A percentile compares a stretch with the other conserved stretches of the same genome.
These are phyloP conservation scores for Thalassophryne amazonica DNA, from an alignment of 2,797 vertebrate genomes.

Conservation along the genomic window DNA sequence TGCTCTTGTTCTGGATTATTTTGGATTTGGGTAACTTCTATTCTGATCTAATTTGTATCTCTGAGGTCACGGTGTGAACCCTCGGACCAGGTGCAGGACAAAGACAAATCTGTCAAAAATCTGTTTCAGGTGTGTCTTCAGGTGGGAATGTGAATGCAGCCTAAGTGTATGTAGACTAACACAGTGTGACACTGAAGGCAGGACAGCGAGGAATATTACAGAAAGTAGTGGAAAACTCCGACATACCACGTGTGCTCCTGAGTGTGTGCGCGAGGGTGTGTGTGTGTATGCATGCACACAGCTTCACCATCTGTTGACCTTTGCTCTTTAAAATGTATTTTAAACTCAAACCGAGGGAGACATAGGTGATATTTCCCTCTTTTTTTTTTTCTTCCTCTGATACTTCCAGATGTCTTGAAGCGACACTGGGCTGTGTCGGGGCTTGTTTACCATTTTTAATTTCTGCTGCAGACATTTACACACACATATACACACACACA, in stretches of 20 bases:
- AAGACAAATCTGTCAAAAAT: too few relatives aligned
- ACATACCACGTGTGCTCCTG: constrained; percentile 8
- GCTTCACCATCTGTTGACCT: constrained; percentile 22
- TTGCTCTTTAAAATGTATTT: constrained; percentile 12
- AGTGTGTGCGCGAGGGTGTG: constrained; percentile 16
- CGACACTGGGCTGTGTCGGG: neutral
- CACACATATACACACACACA: constrained; percentile 14
- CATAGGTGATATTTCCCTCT: constrained; percentile 16
- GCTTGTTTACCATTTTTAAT: constrained; percentile 22
- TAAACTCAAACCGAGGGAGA: constrained; percentile 5
- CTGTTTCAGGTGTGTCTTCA: too few relatives aligned
- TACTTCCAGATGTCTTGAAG: neutral
- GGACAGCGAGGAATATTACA: constrained; percentile 67
- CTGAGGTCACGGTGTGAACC: too few relatives aligned
- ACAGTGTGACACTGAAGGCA: constrained; percentile 43
- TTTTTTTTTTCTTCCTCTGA: constrained; percentile 11
- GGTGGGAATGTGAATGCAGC: too few relatives aligned
- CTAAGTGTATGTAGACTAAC: too few relatives aligned
- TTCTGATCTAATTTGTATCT: too few relatives aligned
- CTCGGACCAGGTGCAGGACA: too few relatives aligned
- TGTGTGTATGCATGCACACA: constrained; percentile 1
- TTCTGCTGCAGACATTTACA: constrained; percentile 10
- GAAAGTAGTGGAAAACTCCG: constrained; percentile 71
- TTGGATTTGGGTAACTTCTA: too few relatives aligned
- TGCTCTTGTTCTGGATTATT: too few relatives aligned